phyloP scores from a whole-genome alignment of 2,797 vertebrate genomes.

The Trichosurus vulpecula region DNA sequence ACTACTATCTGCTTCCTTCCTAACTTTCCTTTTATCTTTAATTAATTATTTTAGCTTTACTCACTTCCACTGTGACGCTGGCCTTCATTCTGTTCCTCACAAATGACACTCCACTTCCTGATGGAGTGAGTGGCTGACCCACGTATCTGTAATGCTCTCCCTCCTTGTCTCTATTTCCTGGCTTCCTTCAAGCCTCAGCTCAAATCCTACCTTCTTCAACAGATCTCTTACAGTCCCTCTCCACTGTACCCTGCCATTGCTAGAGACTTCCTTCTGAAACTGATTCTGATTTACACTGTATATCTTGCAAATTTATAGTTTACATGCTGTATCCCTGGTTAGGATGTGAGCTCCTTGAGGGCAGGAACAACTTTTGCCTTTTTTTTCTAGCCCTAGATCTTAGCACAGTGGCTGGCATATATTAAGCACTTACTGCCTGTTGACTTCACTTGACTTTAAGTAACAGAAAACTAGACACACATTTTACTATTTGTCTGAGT shows the following conservation, averaged over 20 bases:
- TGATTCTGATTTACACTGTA: background rate
- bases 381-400: background rate
- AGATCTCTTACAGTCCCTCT: background rate
- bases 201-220: background rate
- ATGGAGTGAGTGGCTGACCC: background rate
- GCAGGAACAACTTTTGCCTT: background rate
- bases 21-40: background rate
- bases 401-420: background rate
- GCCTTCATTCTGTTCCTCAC: background rate
- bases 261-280: background rate
- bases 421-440: background rate
- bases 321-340: background rate
- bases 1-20: background rate
- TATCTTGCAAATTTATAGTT: background rate
- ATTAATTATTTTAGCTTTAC: background rate
- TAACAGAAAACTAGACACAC: background rate
- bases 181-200: background rate
- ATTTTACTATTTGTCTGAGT: background rate
- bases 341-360: background rate
- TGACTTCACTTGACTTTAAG: background rate
- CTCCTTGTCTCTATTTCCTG: background rate
- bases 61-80: background rate
- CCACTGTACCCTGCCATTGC: background rate
- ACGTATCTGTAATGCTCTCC: background rate
- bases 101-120: background rate